Base-by-base conservation (phyloP, 2,797 vertebrate genomes). In the Steatocranus sp. region DNA sequence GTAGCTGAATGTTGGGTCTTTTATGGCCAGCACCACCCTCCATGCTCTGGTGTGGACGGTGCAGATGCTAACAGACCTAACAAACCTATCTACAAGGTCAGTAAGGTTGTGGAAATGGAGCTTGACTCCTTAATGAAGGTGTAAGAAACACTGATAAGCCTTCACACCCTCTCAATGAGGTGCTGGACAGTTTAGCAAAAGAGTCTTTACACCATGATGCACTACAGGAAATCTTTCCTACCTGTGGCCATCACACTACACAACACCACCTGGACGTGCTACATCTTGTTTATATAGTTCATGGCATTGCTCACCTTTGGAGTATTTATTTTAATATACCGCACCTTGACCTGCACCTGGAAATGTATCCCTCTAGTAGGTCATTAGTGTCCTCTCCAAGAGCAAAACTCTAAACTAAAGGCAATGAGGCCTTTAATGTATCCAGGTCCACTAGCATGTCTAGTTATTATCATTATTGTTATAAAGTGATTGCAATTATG, bases 261-360 rank as follows among this genome's bases (percentile, higher is more conserved):
- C 32, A 63, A 20, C 58, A 20, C 11, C 18, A 63, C 58, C 1
- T 36, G 32, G 58, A 36, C 1, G 2, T 63, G 18, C 58, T 36
- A 36, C 32, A 20, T 20, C 18, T 63, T 63, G 18, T 36, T 63
- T 63, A 3, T 63, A 58, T 58, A 5, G 56, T 58, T 34, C 56
- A 58, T 58, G 56, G 30, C 27, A 58, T 34, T n/a, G 30, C 6
- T 58, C 30, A 58, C 9, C 17, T 58, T 58, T 58, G 27, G 8
- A 56, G 25, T 56, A 30, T 56, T 56, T 56, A 56, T 56, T 56
- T 56, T 56, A 56, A 56, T 56, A 30, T 56, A 56, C 25, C 30
- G 53, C 25, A 56, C 0, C 25, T 56, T 56, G 53, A 9, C 2
- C 0, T 56, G 14, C 53, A 10, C 53, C 53, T 56, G 15, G 53